Conservation (phyloP, 1,140 invertebrate species). For the Drosophila bipectinata region DNA sequence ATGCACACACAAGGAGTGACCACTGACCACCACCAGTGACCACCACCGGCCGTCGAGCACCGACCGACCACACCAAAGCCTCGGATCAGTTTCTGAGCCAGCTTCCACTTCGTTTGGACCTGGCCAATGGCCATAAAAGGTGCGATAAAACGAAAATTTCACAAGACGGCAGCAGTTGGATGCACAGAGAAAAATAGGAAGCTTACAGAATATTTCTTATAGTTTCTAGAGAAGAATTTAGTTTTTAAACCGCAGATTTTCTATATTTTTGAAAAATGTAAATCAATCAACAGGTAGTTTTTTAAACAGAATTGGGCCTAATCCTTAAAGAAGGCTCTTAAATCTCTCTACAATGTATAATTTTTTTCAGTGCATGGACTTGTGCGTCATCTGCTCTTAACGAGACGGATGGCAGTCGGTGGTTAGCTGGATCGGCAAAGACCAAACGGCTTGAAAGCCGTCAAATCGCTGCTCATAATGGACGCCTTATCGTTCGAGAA, state of each 20-base stretch:
- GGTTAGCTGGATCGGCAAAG: conserved; percentile 61
- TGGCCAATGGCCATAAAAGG: conserved; percentile 71
- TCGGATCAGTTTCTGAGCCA: conserved; percentile 25
- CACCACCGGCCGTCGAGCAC: not conserved
- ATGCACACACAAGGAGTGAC: conserved; percentile 67
- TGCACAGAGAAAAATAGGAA: conserved; percentile 24
- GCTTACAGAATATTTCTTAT: not conserved
- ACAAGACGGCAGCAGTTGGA: conserved; percentile 55
- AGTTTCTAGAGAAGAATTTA: not conserved
- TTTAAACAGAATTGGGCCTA: no score
- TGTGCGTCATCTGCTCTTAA: conserved; percentile 53
- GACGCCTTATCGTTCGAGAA: conserved; percentile 76
- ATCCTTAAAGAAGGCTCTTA: no score
- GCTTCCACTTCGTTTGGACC: conserved; percentile 44
- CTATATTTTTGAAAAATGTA: no score
- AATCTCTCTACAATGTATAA: not conserved
- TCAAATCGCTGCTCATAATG: conserved; percentile 83
- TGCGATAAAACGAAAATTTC: conserved; percentile 82
- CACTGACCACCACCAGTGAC: conserved; percentile 3
- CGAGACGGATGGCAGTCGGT: not conserved
- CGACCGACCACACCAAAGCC: conserved; percentile 36
- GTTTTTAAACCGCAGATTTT: not conserved
- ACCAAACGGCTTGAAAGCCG: conserved; percentile 75
- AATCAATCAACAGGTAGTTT: no score
- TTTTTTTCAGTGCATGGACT: conserved; percentile 7